Evolutionary conservation across 2,797 vertebrate genomes (phyloP), one percentile per base, ranked within the genome.

Genomic region (Aeoliscus strigatus): DNA sequence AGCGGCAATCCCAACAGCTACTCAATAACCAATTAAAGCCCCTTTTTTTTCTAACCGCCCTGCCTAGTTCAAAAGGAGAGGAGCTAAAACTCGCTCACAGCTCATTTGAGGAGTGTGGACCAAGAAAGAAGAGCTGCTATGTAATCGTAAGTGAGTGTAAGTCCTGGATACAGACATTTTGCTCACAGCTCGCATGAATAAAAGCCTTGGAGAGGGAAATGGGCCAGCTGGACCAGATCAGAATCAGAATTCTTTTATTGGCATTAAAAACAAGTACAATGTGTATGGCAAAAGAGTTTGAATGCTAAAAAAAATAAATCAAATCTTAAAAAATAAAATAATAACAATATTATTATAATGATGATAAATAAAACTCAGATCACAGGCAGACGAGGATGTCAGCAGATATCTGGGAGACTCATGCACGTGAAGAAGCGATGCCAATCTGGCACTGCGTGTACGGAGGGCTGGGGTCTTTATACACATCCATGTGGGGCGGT

Each of bases 1-100:
- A 73, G 61, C 60, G 77, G 73, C 77, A 66, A 75, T 78, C 81
- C 79, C 73, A 77, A 67, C 59, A 78, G 79, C 79, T 52, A 77
- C 68, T 26, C 60, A 70, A 67, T 70, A 85, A 80, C 84, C 66
- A 80, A 80, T 83, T 84, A 73, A 77, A 77, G 71, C 43, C 38
- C 31, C 24, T 25, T 21, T 27, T 67, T 73, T 76, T 52, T 61
- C 71, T 69, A 66, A 68, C 63, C 74, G 78, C 35, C 51, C 54
- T 53, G 51, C 62, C 52, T 46, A 48, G 42, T 70, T 75, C 55
- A 71, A 44, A 71, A 43, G 35, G 24, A 65, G 44, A 37, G 35
- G 56, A 64, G 44, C 39, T 25, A 64, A 77, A 70, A 43, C 40
- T 57, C 33, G 27, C 51, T 59, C 13, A 14, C 21, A 51, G 16